Percentiles rank a stretch among this genome's conserved stretches.
phyloP scores from a whole-genome alignment of 2,888 invertebrate genomes.

The Abscondita cerata region DNA sequence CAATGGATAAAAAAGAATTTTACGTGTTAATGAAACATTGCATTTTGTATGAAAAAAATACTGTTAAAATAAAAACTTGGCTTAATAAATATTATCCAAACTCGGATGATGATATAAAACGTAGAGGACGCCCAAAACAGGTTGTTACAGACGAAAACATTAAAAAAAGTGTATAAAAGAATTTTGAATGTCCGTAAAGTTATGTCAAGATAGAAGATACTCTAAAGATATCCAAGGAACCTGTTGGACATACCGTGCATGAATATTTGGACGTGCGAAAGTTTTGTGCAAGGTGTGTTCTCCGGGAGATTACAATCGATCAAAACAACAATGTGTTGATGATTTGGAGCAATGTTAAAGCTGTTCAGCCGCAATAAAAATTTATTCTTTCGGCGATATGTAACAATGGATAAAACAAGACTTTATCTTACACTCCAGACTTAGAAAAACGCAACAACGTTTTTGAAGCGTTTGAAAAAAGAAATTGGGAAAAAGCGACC shows the following conservation, averaged over 20 bases:
- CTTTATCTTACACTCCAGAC: slow-evolving; percentile 42
- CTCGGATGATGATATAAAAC: background rate
- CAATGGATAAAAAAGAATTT: background rate
- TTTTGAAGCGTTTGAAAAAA: slow-evolving; percentile 31
- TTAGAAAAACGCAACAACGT: slow-evolving; percentile 40
- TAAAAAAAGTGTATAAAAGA: slow-evolving; percentile 42
- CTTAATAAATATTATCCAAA: background rate
- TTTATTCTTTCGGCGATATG: slow-evolving; percentile 40
- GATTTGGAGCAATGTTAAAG: background rate
- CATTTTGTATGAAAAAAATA: background rate
- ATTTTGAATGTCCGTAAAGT: slow-evolving; percentile 41
- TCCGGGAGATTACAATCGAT: slow-evolving; percentile 29
- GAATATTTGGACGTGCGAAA: slow-evolving; percentile 29
- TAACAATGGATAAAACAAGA: slow-evolving; percentile 48
- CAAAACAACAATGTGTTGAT: slow-evolving; percentile 29
- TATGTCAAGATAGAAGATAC: slow-evolving; percentile 47
- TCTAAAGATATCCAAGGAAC: slow-evolving; percentile 44
- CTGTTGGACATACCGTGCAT: slow-evolving; percentile 42
- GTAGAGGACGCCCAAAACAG: background rate
- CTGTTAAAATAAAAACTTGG: background rate
- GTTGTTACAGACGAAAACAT: slow-evolving; percentile 36
- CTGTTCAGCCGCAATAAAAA: slow-evolving; percentile 12
- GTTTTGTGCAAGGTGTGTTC: slow-evolving; percentile 6
- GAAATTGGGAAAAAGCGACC: slow-evolving; percentile 37
- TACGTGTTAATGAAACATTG: background rate